Evolutionary conservation across 2,888 invertebrate genomes (phyloP), one percentile per base, ranked within the genome.

Genomic region (Eulithis prunata): DNA sequence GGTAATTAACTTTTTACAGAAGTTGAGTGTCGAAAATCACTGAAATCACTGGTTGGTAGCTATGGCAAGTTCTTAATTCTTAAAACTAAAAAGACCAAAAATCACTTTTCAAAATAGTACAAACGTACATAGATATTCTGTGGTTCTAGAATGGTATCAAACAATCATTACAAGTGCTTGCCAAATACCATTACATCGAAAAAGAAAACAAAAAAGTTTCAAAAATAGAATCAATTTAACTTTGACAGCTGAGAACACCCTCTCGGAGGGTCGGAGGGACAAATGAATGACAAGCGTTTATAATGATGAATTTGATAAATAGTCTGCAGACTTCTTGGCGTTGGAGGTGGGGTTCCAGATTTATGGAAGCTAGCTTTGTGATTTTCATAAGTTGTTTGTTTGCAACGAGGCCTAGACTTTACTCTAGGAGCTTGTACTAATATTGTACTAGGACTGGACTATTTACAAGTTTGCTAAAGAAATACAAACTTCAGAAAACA

Each of bases 271-370:
- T 11, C 32, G 58, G 46, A 43, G 60, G 53, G 47, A 57, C 56
- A 63, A 63, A 59, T 63, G 59, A 63, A 61, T 57, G 61, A 57
- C 60, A 63, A 57, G 60, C 58, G 59, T 58, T 63, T 38, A 61
- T 60, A 53, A 64, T 64, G 60, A 64, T n/a, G 59, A 60, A 53
- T 64, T 68, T 64, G 60, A 64, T 61, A 68, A 67, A 68, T 68
- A 61, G 38, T 47, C 12, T 12, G 53, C 49, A 61, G 67, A 61
- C 64, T 60, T 57, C n/a, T 49, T 28, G 63, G 67, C 47, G 67
- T 38, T 11, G 52, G 6, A 47, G 38, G 36, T 43, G 49, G 51
- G 43, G 8, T 10, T 58, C 12, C n/a, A 21, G 53, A 32, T 49
- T 66, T 51, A 58, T 49, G 14, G 32, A 5, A 45, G 45, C 43